These are phyloP conservation scores for Magallana ariakensis DNA, from an alignment of 1,140 invertebrate genomes.

Conservation along the genomic window DNA sequence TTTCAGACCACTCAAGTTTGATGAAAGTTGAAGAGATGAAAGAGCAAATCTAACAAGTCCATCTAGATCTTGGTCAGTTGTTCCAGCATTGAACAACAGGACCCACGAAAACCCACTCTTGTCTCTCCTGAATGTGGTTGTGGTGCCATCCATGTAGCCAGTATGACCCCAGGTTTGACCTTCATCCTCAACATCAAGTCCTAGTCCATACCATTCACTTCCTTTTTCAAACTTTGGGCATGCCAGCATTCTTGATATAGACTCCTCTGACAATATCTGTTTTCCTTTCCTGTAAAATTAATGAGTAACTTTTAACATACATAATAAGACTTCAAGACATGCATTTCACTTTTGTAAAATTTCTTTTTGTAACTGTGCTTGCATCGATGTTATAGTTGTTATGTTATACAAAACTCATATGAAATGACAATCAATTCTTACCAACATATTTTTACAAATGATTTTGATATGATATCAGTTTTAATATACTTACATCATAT, in stretches of 20 bases:
- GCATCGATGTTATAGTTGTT: too few species aligned
- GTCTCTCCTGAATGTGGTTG: conserved; percentile 67
- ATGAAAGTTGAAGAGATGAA: conserved; percentile 45
- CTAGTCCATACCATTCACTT: conserved; percentile 75
- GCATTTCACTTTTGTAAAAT: too few species aligned
- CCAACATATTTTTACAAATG: too few species aligned
- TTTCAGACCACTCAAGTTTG: conserved; percentile 42
- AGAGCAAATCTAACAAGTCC: conserved; percentile 74
- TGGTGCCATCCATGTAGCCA: conserved; percentile 76
- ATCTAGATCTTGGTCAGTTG: conserved; percentile 74
- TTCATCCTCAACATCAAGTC: conserved; percentile 72
- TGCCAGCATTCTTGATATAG: conserved; percentile 62
- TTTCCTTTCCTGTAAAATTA: conserved; percentile 24
- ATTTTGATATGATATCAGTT: too few species aligned
- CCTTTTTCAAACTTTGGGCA: conserved; percentile 62
- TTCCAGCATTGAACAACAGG: conserved; percentile 73
- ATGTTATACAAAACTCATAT: too few species aligned
- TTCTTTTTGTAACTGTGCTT: too few species aligned
- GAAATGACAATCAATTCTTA: too few species aligned
- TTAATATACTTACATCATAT: too few species aligned
- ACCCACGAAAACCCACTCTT: conserved; percentile 72
- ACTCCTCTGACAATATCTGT: conserved; percentile 46
- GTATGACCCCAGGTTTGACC: conserved; percentile 75
- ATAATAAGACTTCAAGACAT: too few species aligned
- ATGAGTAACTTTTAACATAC: not conserved